Conservation (phyloP, 30 jellyfish, hydroid and myxozoan genomes). For the Hydractinia symbiolongicarpus region DNA sequence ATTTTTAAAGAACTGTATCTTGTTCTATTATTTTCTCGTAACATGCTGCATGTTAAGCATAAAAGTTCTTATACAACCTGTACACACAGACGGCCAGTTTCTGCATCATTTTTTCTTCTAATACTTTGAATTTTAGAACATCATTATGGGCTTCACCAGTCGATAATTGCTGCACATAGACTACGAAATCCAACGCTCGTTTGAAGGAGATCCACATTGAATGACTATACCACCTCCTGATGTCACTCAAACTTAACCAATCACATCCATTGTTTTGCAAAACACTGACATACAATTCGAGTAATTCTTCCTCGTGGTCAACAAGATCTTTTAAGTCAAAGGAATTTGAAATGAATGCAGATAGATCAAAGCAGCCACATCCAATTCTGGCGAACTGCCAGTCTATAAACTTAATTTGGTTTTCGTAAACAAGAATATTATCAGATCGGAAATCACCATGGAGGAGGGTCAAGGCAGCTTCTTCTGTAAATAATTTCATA, state of each 20-base stretch:
- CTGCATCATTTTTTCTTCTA: no score
- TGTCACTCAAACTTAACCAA: not conserved
- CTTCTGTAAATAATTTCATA: constrained; percentile 3
- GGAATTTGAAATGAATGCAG: not conserved
- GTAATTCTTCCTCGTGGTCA: not conserved
- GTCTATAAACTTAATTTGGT: not conserved
- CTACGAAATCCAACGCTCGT: no score
- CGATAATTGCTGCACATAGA: no score
- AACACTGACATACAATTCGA: not conserved
- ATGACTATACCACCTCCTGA: no score
- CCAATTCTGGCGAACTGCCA: constrained; percentile 2
- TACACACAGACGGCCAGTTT: no score
- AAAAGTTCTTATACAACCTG: no score
- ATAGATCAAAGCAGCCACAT: not conserved
- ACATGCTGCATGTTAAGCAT: no score
- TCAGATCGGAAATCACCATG: constrained; percentile 14
- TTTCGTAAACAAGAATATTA: not conserved
- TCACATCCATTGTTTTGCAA: not conserved
- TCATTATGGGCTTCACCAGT: no score
- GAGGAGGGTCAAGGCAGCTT: not conserved
- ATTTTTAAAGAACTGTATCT: no score
- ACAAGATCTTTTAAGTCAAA: not conserved
- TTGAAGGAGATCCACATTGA: no score
- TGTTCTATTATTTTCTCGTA: no score
- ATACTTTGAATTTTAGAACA: no score